A percentile compares a stretch with the other conserved stretches of the same genome.
Conservation (phyloP, 2,888 invertebrate genomes). For the Trypoxylon attenuatum region DNA sequence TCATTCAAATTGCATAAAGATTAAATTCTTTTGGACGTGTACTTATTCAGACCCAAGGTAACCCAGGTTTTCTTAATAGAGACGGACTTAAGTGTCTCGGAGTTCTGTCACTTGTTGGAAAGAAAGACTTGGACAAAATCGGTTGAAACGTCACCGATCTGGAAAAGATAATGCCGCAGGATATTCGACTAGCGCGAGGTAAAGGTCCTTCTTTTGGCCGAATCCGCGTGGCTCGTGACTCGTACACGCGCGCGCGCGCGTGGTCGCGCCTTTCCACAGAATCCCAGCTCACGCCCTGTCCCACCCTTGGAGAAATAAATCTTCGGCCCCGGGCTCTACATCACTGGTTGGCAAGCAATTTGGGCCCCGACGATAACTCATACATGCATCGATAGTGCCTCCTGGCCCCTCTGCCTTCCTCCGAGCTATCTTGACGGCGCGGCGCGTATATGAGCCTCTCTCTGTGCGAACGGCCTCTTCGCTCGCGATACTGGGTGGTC, state of each 20-base stretch:
- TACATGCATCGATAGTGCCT: constrained; percentile 72
- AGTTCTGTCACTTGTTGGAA: constrained; percentile 13
- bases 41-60: neutral
- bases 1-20: too few species aligned
- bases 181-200: constrained; percentile 15
- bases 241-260: constrained; percentile 28
- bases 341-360: constrained; percentile 74
- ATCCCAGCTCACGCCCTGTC: constrained; percentile 36
- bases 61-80: constrained; percentile 17
- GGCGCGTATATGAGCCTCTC: constrained; percentile 20
- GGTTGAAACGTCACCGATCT: constrained; percentile 53
- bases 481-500: neutral
- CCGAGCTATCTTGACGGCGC: constrained; percentile 17
- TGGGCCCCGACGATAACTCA: constrained; percentile 73
- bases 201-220: constrained; percentile 35
- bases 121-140: constrained; percentile 58
- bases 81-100: constrained; percentile 15
- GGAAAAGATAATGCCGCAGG: constrained; percentile 57
- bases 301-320: constrained; percentile 67
- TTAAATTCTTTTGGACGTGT: neutral
- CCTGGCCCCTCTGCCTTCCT: constrained; percentile 19
- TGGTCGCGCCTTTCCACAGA: constrained; percentile 34
- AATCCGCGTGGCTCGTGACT: too few species aligned
- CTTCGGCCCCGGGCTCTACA: constrained; percentile 70
- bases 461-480: constrained; percentile 7